These are phyloP conservation scores for Lottia gigantea DNA, from an alignment of 2,888 invertebrate genomes.

Conservation along the genomic window DNA sequence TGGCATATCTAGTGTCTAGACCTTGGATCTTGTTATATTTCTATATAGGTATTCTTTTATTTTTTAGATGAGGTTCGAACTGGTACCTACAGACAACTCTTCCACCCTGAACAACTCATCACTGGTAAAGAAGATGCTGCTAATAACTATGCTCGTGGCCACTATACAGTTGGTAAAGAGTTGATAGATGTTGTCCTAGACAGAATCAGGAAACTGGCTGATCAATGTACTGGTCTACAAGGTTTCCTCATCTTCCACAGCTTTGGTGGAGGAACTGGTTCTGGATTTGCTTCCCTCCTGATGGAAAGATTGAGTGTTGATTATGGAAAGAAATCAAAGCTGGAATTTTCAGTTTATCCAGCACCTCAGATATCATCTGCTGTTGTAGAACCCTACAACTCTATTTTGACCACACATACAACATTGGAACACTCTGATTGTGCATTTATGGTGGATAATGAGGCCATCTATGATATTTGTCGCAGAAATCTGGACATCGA, in stretches of 20 bases:
- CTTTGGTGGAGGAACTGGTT: conserved; percentile 75
- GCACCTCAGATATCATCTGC: conserved; percentile 91
- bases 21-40: no score
- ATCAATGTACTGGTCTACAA: conserved; percentile 58
- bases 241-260: conserved; percentile 60
- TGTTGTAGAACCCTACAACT: conserved; percentile 95
- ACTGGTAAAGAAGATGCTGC: conserved; percentile 98
- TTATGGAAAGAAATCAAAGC: conserved; percentile 82
- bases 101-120: conserved; percentile 97
- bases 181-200: conserved; percentile 81
- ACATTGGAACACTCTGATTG: conserved; percentile 93
- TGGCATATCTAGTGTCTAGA: no score
- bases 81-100: conserved; percentile 85
- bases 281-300: conserved; percentile 86
- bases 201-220: conserved; percentile 74
- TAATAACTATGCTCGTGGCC: conserved; percentile 97
- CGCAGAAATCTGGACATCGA: conserved; percentile 82
- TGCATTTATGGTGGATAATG: conserved; percentile 95
- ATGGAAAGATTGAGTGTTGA: conserved; percentile 87
- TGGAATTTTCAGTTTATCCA: conserved; percentile 89
- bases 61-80: conserved; percentile 68
- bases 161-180: conserved; percentile 93
- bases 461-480: conserved; percentile 90
- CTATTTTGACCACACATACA: conserved; percentile 93
- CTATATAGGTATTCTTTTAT: background rate